Base-by-base conservation (phyloP, 1,140 invertebrate genomes). In the Scaptomyza pallida region DNA sequence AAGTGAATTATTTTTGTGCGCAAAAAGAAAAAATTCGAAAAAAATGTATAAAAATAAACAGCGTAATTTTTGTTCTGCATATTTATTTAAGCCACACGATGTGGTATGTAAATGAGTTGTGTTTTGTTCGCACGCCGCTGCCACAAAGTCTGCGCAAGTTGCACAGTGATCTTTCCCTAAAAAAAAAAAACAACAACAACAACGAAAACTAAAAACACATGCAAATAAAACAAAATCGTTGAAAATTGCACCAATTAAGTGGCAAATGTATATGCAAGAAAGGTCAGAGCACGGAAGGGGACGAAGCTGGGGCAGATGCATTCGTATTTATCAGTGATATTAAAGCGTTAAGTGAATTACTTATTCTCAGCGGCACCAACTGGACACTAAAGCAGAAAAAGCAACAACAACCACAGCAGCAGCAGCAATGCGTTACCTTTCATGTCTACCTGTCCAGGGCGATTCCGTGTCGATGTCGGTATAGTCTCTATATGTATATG, bases 281-380 rank as follows among this genome's bases (percentile, higher is more conserved):
- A 33, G 43, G 12, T 13, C 1, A 10, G 10, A 40, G 23, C 13
- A n/a, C 5, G 37, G 5, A 4, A 21, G 13, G 26, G 16, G 19
- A 15, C 6, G 59, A 23, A 40, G 40, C n/a, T n/a, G 26, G 30
- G n/a, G 35, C 1, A 19, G 35, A 40, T 65, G 33, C 21, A 12
- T 30, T 71, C 70, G 82, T 63, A 89, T 89, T 89, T 89, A 89
- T 89, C 86, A 89, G 85, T 69, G 86, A 89, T 89, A 89, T 89
- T 89, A 89, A 89, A 89, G 86, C 80, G 86, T 89, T 89, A 89
- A 89, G 86, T 89, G 86, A 89, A 89, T 89, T 89, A 88, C 82
- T 88, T 88, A 88, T 88, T 88, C 82, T 81, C 60, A 43, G 54
- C 56, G 55, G 52, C 75, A 60, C 75, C 30, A 61, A 43, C 6